Percentiles rank a stretch among this genome's conserved stretches.
Evolutionary conservation across 2,888 invertebrate species (phyloP).

Genomic region (Acheta domesticus): DNA sequence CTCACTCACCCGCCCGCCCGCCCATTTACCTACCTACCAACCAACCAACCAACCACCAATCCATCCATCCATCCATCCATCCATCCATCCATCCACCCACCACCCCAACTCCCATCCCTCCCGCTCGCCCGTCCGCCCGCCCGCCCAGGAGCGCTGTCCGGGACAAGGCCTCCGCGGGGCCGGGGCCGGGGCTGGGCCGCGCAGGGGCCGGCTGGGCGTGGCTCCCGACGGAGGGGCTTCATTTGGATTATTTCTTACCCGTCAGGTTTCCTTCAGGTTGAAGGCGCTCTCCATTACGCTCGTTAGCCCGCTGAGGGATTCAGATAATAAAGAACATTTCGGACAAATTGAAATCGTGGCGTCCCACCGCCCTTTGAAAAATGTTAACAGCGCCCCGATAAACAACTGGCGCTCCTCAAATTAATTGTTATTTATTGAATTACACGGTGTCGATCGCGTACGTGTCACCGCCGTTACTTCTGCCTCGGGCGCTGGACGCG

Average conservation of each 20-base stretch:
- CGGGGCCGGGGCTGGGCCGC: background rate
- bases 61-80: accelerated
- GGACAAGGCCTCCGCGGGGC: no score
- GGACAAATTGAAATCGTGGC: background rate
- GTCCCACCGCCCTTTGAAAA: background rate
- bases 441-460: conserved; percentile 18
- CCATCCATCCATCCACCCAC: no score
- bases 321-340: conserved; percentile 9
- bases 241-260: conserved; percentile 24
- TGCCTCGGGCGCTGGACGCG: no score
- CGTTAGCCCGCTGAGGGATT: background rate
- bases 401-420: background rate
- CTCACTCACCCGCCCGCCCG: no score
- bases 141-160: no score
- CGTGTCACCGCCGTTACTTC: background rate
- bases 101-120: no score
- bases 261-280: conserved; percentile 19
- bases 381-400: conserved; percentile 1
- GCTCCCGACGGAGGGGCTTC: conserved; percentile 11
- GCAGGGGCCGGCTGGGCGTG: conserved; percentile 24
- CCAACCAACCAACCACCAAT: no score
- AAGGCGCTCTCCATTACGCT: background rate
- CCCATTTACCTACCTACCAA: no score
- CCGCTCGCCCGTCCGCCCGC: no score
- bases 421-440: conserved; percentile 1